These are phyloP conservation scores for Brachyhypopomus gauderio DNA, from an alignment of 2,113 vertebrate species.

Conservation along the genomic window DNA sequence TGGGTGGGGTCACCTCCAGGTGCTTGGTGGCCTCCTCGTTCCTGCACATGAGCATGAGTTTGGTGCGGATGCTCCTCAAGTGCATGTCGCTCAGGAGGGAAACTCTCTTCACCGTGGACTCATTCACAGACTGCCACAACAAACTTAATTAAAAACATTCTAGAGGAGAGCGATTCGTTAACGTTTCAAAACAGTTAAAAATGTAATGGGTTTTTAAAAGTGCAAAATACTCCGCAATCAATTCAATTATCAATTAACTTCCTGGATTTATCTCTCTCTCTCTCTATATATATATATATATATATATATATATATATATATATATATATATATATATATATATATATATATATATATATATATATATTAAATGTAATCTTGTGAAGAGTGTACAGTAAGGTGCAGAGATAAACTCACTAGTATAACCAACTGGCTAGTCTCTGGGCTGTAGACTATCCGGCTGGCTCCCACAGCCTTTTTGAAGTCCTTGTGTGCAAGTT, in stretches of 20 bases:
- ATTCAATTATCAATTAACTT: no score
- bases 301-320: no score
- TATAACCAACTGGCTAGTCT: conserved; percentile 80
- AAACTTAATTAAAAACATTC: not conserved
- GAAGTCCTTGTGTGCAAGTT: conserved; percentile 87
- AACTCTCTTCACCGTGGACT: conserved; percentile 84
- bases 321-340: no score
- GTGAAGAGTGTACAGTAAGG: not conserved
- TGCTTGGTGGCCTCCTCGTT: conserved; percentile 92
- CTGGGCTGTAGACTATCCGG: conserved; percentile 80
- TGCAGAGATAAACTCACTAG: conserved; percentile 73
- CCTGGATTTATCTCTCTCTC: no score
- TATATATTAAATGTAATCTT: no score
- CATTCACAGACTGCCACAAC: conserved; percentile 80
- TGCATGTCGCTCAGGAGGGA: conserved; percentile 90
- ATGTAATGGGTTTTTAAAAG: no score
- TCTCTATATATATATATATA: no score
- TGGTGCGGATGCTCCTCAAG: conserved; percentile 88
- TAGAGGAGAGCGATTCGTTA: no score
- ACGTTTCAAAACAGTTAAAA: no score
- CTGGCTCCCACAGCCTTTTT: conserved; percentile 87
- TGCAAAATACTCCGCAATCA: no score
- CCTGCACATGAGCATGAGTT: conserved; percentile 85
- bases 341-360: no score
- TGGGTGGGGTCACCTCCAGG: conserved; percentile 76